phyloP scores from a whole-genome alignment of 2,797 vertebrate species.

The Setipinna tenuifilis region DNA sequence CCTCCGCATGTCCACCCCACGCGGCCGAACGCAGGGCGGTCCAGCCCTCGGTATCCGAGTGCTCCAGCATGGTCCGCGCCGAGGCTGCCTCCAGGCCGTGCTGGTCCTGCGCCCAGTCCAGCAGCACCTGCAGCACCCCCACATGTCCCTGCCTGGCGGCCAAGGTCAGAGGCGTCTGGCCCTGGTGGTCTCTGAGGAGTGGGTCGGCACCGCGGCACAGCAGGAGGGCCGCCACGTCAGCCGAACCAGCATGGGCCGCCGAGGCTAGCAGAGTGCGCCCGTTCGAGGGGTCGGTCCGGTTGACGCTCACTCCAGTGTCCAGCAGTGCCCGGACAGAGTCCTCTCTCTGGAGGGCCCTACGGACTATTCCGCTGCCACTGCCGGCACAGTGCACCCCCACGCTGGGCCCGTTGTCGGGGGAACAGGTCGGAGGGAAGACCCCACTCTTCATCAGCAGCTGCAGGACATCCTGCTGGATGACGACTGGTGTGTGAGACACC shows the following conservation, averaged over 20 bases:
- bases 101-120: conserved; percentile 70
- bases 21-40: conserved; percentile 80
- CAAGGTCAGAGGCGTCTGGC: conserved; percentile 78
- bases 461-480: conserved; percentile 72
- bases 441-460: conserved; percentile 76
- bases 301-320: conserved; percentile 69
- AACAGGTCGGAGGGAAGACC: conserved; percentile 56
- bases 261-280: conserved; percentile 73
- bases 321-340: conserved; percentile 68
- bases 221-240: conserved; percentile 69
- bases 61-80: conserved; percentile 66
- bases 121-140: conserved; percentile 69
- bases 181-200: conserved; percentile 71
- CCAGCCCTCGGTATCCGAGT: conserved; percentile 81
- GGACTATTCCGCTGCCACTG: conserved; percentile 54
- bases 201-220: conserved; percentile 72
- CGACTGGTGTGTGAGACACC: conserved; percentile 57
- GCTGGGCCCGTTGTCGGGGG: conserved; percentile 53
- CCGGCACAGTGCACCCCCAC: conserved; percentile 53
- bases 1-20: conserved; percentile 79
- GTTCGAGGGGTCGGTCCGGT: conserved; percentile 66
- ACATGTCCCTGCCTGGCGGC: conserved; percentile 78
- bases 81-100: conserved; percentile 48
- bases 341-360: conserved; percentile 63
- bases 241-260: conserved; percentile 73